Evolutionary conservation across 2,888 invertebrate species (phyloP).

Genomic region (Gerris lacustris): DNA sequence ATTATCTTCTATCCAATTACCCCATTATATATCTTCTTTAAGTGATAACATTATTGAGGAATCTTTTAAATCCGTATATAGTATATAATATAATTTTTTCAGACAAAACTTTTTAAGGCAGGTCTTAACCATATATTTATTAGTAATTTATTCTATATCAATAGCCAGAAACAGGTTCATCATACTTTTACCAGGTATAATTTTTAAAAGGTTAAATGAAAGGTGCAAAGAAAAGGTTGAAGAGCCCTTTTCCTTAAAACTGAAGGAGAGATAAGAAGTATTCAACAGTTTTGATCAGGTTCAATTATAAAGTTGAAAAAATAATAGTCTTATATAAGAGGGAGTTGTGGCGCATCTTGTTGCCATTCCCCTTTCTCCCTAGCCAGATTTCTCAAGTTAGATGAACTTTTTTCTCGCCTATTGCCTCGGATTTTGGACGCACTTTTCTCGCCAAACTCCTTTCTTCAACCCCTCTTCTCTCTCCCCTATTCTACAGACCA

Average conservation of each 20-base stretch:
- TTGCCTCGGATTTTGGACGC: not conserved
- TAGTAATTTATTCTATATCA: no score
- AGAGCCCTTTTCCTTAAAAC: not conserved
- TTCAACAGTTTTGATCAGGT: not conserved
- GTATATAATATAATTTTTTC: no score
- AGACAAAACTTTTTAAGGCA: no score
- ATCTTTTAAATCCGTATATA: no score
- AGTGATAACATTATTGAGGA: no score
- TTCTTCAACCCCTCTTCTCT: not conserved
- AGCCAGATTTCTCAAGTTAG: not conserved
- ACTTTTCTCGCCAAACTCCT: not conserved
- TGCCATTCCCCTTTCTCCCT: not conserved
- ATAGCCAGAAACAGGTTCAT: no score
- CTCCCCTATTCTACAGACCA: not conserved
- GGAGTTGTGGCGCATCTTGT: not conserved
- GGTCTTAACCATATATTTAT: no score
- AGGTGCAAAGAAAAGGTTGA: no score
- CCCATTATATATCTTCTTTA: no score
- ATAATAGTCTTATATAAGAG: not conserved
- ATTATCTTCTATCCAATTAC: no score
- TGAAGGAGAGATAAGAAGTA: not conserved
- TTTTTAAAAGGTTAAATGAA: no score
- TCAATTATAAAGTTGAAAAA: slow-evolving; percentile 1
- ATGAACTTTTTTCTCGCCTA: not conserved
- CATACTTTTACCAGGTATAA: no score